A percentile compares a stretch with the other conserved stretches of the same genome.
Conservation (phyloP, 2,113 vertebrate species). For the Menura novaehollandiae region DNA sequence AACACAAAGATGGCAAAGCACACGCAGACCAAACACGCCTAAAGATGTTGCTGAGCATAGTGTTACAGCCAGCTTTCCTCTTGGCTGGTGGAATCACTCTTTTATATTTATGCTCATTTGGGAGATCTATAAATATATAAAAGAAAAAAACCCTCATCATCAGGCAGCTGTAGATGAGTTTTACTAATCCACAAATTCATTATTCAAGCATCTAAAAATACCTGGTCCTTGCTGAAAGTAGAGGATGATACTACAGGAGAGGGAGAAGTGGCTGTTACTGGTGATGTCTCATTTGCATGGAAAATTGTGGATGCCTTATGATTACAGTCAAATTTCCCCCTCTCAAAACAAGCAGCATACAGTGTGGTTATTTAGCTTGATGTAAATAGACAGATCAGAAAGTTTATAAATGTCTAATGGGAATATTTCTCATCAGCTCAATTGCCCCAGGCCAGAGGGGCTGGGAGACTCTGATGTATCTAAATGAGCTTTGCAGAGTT, state of each 20-base stretch:
- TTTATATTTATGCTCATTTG: conserved; percentile 36
- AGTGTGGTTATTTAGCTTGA: background rate
- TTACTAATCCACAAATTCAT: conserved; percentile 38
- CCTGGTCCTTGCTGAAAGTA: conserved; percentile 6
- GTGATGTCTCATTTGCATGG: background rate
- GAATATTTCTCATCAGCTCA: background rate
- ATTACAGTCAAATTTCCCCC: background rate
- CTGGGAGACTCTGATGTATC: background rate
- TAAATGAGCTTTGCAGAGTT: background rate
- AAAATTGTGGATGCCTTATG: background rate
- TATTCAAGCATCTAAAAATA: conserved; percentile 55
- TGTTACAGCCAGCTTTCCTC: background rate
- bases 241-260: background rate
- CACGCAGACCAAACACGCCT: background rate
- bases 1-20: background rate
- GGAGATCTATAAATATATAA: conserved; percentile 29
- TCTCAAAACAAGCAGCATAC: background rate
- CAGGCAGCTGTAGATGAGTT: conserved; percentile 33
- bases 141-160: background rate
- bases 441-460: background rate
- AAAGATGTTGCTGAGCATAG: background rate
- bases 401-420: background rate
- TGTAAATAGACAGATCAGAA: background rate
- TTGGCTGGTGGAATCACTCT: conserved; percentile 8
- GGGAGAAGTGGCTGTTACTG: conserved; percentile 4